Percentiles rank a stretch among this genome's conserved stretches.
phyloP scores from a whole-genome alignment of 2,113 vertebrate genomes.

The Ranitomeya imitator region DNA sequence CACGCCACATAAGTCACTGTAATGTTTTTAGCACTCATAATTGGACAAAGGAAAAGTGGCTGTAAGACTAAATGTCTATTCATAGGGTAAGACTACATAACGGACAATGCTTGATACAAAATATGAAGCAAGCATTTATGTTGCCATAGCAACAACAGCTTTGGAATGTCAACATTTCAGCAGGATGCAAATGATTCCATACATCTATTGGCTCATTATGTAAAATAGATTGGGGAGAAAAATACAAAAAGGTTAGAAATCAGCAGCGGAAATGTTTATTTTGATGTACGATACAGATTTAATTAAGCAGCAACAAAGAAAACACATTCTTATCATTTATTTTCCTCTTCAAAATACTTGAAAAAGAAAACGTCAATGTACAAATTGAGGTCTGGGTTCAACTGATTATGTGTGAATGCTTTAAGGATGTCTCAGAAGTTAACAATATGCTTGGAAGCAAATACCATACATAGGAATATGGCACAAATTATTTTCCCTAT shows the following conservation, averaged over 20 bases:
- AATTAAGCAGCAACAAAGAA: conserved; percentile 35
- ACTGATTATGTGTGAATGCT: conserved; percentile 4
- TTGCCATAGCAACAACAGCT: conserved; percentile 32
- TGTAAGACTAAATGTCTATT: no score
- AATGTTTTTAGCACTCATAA: no score
- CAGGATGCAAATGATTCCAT: conserved; percentile 29
- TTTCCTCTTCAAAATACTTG: conserved; percentile 10
- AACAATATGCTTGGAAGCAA: neutral
- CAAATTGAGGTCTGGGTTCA: conserved; percentile 14
- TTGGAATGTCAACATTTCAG: conserved; percentile 16
- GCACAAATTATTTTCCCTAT: no score
- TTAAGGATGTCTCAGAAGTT: neutral
- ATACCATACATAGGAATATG: neutral
- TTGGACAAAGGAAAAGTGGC: no score
- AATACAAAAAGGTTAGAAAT: conserved; percentile 30
- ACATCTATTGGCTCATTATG: conserved; percentile 31
- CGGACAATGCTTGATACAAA: neutral
- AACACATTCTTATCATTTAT: neutral
- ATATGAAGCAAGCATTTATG: neutral
- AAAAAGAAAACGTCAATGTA: neutral
- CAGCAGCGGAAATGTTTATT: conserved; percentile 33
- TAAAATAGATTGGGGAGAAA: neutral
- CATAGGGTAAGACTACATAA: neutral
- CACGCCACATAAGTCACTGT: no score
- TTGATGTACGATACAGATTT: conserved; percentile 33